Base-by-base conservation (phyloP, 2,888 invertebrate genomes). In the Callinectes sapidus region DNA sequence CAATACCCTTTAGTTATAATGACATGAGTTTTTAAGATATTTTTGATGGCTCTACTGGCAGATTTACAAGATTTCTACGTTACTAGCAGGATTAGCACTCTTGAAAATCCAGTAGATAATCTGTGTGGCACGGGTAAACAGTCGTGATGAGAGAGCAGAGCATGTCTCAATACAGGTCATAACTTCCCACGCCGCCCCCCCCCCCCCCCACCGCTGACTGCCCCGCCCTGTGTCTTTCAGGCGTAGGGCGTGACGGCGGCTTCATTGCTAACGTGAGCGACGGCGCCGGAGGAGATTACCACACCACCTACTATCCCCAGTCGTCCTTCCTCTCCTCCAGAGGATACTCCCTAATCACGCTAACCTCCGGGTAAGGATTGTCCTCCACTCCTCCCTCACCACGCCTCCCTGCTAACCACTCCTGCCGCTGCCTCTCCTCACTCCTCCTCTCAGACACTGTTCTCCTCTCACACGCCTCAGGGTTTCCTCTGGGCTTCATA, bases 281-380 rank as follows among this genome's bases (percentile, higher is more conserved):
- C 54, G 94, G 91, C 2, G 93, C 95, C 0, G 95, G 95, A 13
- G 95, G 95, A 5, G 94, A 95, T 71, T 95, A 95, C 91, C 94
- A 95, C 88, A 95, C 95, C 77, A 95, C 95, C 10, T 95, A 95
- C 89, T 95, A 94, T 93, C 95, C 95, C 0, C 94, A 95, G 92
- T 91, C 95, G 0, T 93, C 95, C 10, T 95, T 94, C 92, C 92
- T 95, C 81, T 95, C 95, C 87, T 93, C 94, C n/a, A 85, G 91
- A n/a, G 92, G 94, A 14, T 95, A 95, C 86, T 92, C 93, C 5
- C 89, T 95, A 8, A 8, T 91, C n/a, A 90, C 92, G 54, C 0
- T 13, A 23, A 86, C 92, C 61, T 39, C 91, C 16, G 90, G 91
- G 92, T 95, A 94, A 87, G 88, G 42, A n/a, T n/a, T 13, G 14